A percentile compares a stretch with the other conserved stretches of the same genome.
Evolutionary conservation across 1,140 invertebrate genomes (phyloP).

Genomic region (Zelostemma sp.): DNA sequence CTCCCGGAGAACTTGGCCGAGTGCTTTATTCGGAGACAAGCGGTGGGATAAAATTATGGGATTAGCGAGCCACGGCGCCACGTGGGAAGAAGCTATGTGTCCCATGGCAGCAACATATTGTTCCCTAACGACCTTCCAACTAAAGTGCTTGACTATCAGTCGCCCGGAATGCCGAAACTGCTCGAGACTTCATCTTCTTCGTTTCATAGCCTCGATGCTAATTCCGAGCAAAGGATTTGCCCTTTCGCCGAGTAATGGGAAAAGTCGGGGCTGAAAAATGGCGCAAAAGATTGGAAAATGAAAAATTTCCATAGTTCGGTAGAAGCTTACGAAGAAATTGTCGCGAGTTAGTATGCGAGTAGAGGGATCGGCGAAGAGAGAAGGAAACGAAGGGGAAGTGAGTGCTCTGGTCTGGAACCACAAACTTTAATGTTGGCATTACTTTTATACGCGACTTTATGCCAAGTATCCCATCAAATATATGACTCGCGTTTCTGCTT

Average conservation of each 20-base stretch:
- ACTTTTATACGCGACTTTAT: conserved; percentile 71
- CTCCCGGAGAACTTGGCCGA: not conserved
- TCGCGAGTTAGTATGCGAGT: conserved; percentile 39
- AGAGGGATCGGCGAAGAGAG: conserved; percentile 27
- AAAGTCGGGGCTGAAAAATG: conserved; percentile 7
- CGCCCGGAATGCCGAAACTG: conserved; percentile 36
- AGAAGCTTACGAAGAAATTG: conserved; percentile 39
- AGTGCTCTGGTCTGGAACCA: conserved; percentile 62
- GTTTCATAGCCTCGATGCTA: conserved; percentile 35
- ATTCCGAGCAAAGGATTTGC: conserved; percentile 6
- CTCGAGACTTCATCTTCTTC: conserved; percentile 35
- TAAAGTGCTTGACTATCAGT: conserved; percentile 62
- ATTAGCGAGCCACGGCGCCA: conserved; percentile 61
- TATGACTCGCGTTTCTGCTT: conserved; percentile 62
- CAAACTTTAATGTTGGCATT: conserved; percentile 71
- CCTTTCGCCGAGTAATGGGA: not conserved
- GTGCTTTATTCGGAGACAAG: conserved; percentile 18
- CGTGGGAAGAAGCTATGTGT: conserved; percentile 67
- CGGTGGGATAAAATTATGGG: conserved; percentile 60
- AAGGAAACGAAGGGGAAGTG: conserved; percentile 30
- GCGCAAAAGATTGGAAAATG: not conserved
- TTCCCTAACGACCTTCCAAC: conserved; percentile 68
- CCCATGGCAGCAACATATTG: conserved; percentile 64
- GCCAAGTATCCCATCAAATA: conserved; percentile 71
- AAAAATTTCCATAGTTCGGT: conserved; percentile 13